These are phyloP conservation scores for Hypolimnas misippus DNA, from an alignment of 2,888 invertebrate genomes.

Conservation along the genomic window DNA sequence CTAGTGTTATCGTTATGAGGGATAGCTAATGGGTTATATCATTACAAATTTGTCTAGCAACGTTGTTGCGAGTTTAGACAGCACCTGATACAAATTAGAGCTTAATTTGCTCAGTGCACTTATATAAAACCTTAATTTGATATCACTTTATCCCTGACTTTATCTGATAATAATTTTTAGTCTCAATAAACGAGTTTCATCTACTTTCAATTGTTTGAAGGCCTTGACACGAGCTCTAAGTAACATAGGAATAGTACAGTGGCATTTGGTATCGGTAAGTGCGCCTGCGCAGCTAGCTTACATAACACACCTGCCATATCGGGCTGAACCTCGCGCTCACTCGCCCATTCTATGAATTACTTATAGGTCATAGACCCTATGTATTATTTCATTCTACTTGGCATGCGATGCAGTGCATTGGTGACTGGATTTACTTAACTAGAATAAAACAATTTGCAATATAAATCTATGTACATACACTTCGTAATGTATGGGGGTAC, in stretches of 20 bases:
- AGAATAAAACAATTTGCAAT: slow-evolving; percentile 33
- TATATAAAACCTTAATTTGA: slow-evolving; percentile 43
- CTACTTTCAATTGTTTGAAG: slow-evolving; percentile 73
- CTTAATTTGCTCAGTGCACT: slow-evolving; percentile 55
- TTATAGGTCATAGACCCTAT: slow-evolving; percentile 80
- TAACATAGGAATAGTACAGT: slow-evolving; percentile 69
- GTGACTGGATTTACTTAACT: slow-evolving; percentile 49
- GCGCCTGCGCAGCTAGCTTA: slow-evolving; percentile 69
- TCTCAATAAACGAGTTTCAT: slow-evolving; percentile 50
- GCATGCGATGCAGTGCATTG: slow-evolving; percentile 55
- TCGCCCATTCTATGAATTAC: slow-evolving; percentile 82
- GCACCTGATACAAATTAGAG: slow-evolving; percentile 62
- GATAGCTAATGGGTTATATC: slow-evolving; percentile 69
- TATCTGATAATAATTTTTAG: slow-evolving; percentile 10
- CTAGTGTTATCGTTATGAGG: slow-evolving; percentile 71
- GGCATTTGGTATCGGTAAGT: slow-evolving; percentile 70
- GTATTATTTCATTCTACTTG: slow-evolving; percentile 70
- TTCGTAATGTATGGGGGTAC: background rate
- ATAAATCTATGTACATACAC: background rate
- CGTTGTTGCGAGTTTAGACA: slow-evolving; percentile 49
- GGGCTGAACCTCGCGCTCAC: slow-evolving; percentile 77
- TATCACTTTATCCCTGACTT: slow-evolving; percentile 48
- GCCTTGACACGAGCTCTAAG: slow-evolving; percentile 71
- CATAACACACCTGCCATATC: slow-evolving; percentile 84
- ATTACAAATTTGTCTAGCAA: slow-evolving; percentile 75